These are phyloP conservation scores for Hippocampus kuda DNA, from an alignment of 2,797 vertebrate genomes.

Conservation along the genomic window DNA sequence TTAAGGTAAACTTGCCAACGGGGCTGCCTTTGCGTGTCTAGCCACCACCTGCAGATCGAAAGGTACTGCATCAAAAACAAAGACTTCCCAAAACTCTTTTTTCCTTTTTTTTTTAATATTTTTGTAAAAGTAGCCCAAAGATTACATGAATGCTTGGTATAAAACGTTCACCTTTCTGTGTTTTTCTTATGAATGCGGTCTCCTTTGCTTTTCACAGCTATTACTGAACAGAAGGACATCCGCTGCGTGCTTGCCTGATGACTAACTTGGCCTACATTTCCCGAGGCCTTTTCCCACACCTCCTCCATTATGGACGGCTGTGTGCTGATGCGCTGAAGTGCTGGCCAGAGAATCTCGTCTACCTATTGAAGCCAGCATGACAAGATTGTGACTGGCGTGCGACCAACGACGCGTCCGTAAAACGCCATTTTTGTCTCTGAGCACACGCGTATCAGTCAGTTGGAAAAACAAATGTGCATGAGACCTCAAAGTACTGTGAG, in stretches of 20 bases:
- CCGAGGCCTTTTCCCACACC: conserved; percentile 35
- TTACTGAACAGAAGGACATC: conserved; percentile 18
- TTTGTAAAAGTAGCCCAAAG: conserved; percentile 12
- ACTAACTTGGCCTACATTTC: conserved; percentile 52
- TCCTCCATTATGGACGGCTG: conserved; percentile 46
- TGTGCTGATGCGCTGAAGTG: conserved; percentile 33
- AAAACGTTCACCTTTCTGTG: conserved; percentile 13
- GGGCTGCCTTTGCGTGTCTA: conserved; percentile 10
- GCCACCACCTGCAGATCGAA: conserved; percentile 21
- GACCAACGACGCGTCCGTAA: background rate
- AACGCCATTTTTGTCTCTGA: background rate
- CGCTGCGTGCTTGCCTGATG: conserved; percentile 27
- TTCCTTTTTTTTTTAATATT: conserved; percentile 8
- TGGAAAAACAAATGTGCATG: background rate
- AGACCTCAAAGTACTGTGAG: conserved; percentile 6
- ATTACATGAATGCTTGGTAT: conserved; percentile 15
- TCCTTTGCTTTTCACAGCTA: conserved; percentile 1
- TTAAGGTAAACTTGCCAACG: background rate
- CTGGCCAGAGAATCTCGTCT: conserved; percentile 36
- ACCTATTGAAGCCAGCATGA: conserved; percentile 36
- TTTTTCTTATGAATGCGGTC: conserved; percentile 15
- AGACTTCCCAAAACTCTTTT: background rate
- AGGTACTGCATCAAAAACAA: background rate
- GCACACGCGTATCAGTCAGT: conserved; percentile 1
- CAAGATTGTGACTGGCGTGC: conserved; percentile 32